These are phyloP conservation scores for Pseudomyrmex cubaensis DNA, from an alignment of 1,140 invertebrate genomes.

Conservation along the genomic window DNA sequence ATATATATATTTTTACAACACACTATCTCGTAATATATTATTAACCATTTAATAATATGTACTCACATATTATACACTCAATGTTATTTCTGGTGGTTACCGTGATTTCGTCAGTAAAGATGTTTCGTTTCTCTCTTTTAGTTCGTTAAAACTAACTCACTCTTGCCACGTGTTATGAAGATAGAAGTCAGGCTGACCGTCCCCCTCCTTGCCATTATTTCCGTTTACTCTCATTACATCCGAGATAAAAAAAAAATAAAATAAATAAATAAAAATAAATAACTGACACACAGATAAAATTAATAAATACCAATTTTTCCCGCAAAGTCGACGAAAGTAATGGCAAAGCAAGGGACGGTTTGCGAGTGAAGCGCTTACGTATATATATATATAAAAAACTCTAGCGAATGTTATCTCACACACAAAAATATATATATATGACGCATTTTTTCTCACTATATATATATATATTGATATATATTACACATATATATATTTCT, in stretches of 20 bases:
- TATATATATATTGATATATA: conserved; percentile 70
- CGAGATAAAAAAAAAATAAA: conserved; percentile 24
- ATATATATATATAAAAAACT: conserved; percentile 75
- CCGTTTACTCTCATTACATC: neutral
- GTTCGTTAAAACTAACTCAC: conserved; percentile 76
- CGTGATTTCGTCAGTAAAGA: conserved; percentile 80
- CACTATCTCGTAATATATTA: conserved; percentile 79
- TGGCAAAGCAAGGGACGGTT: conserved; percentile 64
- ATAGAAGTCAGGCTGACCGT: conserved; percentile 75
- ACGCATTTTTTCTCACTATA: conserved; percentile 74
- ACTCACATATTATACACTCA: conserved; percentile 75
- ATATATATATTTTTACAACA: conserved; percentile 69
- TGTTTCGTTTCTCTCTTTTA: conserved; percentile 78
- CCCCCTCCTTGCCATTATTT: conserved; percentile 62
- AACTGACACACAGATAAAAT: conserved; percentile 38
- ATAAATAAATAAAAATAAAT: conserved; percentile 35
- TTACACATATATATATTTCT: conserved; percentile 72
- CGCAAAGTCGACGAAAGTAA: conserved; percentile 64
- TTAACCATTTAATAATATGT: conserved; percentile 78
- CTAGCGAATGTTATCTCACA: conserved; percentile 80
- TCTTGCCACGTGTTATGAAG: conserved; percentile 81
- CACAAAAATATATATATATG: conserved; percentile 75
- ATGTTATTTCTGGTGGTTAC: conserved; percentile 82
- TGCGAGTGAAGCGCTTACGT: conserved; percentile 72
- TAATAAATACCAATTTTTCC: conserved; percentile 47